Percentiles rank a stretch among this genome's conserved stretches.
Conservation (phyloP, 2,888 invertebrate species). For the Lycia hirtaria region DNA sequence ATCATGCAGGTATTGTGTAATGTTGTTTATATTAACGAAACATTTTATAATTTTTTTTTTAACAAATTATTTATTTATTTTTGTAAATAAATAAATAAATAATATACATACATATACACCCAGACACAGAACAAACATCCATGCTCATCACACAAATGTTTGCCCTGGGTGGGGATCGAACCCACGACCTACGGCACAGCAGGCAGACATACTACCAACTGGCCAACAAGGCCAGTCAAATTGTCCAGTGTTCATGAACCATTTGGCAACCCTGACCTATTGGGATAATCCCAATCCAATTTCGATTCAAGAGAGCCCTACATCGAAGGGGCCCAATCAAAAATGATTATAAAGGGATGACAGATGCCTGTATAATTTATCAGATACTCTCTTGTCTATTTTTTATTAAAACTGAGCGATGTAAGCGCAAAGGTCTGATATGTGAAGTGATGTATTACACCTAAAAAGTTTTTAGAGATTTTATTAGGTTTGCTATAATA, state of each 20-base stretch:
- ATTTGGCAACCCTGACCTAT: constrained; percentile 38
- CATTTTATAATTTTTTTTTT: too few species aligned
- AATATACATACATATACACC: too few species aligned
- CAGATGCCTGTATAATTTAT: constrained; percentile 47
- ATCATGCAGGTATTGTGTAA: too few species aligned
- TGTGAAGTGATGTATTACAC: constrained; percentile 12
- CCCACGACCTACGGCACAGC: too few species aligned
- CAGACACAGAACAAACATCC: too few species aligned
- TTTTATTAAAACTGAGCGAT: constrained; percentile 29
- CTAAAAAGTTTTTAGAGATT: neutral
- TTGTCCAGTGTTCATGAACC: constrained; percentile 12
- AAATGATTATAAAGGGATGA: constrained; percentile 53
- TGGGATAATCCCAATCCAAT: constrained; percentile 59
- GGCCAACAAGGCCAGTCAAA: too few species aligned
- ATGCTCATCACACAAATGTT: too few species aligned
- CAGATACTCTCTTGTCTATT: constrained; percentile 31
- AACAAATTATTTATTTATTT: too few species aligned
- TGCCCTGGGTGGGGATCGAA: too few species aligned
- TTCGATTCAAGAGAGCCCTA: constrained; percentile 53
- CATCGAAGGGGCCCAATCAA: constrained; percentile 54
- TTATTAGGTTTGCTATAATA: neutral
- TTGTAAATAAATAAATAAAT: too few species aligned
- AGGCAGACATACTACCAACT: neutral
- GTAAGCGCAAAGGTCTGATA: constrained; percentile 15
- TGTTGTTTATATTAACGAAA: too few species aligned